These are phyloP conservation scores for Eilema sororculum DNA, from an alignment of 2,888 invertebrate species.

Conservation along the genomic window DNA sequence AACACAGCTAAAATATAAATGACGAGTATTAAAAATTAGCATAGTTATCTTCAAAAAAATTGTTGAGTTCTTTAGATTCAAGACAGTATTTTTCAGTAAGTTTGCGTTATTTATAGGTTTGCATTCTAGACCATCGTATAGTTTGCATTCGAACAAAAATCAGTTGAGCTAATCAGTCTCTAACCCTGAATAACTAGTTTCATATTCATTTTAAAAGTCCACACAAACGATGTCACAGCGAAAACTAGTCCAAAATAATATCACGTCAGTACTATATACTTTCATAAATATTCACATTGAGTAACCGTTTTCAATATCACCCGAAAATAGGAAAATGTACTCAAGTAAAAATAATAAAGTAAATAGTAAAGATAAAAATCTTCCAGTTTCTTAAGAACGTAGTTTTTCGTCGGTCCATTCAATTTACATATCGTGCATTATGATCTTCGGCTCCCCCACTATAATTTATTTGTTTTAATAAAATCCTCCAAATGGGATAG, in stretches of 20 bases:
- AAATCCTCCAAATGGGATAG: conserved; percentile 76
- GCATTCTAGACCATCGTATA: too few relatives aligned
- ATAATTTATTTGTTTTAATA: conserved; percentile 73
- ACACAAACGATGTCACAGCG: not conserved
- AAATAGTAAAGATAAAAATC: conserved; percentile 43
- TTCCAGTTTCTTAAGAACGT: conserved; percentile 47
- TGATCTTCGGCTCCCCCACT: conserved; percentile 59
- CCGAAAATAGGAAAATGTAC: conserved; percentile 42
- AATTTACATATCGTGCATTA: conserved; percentile 66
- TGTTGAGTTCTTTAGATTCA: too few relatives aligned
- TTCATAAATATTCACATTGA: conserved; percentile 39
- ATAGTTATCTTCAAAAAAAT: too few relatives aligned
- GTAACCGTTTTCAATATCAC: conserved; percentile 36
- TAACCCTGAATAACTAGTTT: too few relatives aligned
- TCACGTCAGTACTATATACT: not conserved
- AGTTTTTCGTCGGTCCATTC: conserved; percentile 58
- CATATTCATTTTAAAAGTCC: not conserved
- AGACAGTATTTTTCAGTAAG: too few relatives aligned
- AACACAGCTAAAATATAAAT: too few relatives aligned
- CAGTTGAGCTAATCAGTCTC: too few relatives aligned
- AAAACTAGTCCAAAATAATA: not conserved
- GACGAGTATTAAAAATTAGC: too few relatives aligned
- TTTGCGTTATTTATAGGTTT: too few relatives aligned
- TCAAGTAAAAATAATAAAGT: conserved; percentile 46
- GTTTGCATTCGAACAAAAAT: too few relatives aligned